phyloP scores from a whole-genome alignment of 2,797 vertebrate species.

The Myotis myotis region DNA sequence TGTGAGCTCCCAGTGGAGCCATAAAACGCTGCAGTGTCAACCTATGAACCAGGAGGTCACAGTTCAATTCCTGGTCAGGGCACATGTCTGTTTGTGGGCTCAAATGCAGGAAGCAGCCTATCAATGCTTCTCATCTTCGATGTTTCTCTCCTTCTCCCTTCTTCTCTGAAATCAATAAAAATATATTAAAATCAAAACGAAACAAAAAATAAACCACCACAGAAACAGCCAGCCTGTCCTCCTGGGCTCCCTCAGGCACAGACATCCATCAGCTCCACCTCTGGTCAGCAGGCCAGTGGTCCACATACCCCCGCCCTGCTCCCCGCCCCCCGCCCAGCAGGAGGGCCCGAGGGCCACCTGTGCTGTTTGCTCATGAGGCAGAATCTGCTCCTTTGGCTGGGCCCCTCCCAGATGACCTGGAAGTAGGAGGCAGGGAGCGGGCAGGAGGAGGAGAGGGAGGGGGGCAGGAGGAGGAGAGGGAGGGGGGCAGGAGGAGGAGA shows the following conservation, averaged over 20 bases:
- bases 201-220: no score
- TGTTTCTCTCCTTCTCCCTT: no score
- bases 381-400: neutral
- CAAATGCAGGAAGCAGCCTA: no score
- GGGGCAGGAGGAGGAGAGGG: neutral
- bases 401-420: neutral
- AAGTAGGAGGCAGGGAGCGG: neutral
- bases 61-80: no score
- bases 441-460: neutral
- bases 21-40: no score
- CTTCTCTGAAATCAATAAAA: no score
- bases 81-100: no score
- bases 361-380: fast-evolving
- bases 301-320: neutral
- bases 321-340: no score
- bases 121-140: no score
- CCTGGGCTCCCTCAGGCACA: neutral
- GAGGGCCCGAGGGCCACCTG: neutral
- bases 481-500: neutral
- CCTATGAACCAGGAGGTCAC: no score
- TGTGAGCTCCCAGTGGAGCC: fast-evolving
- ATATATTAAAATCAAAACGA: no score
- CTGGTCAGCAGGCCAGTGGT: neutral
- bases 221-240: neutral
- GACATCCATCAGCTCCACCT: neutral